A percentile compares a stretch with the other conserved stretches of the same genome.
These are phyloP conservation scores for Centropristis striata DNA, from an alignment of 2,113 vertebrate genomes.

Conservation along the genomic window DNA sequence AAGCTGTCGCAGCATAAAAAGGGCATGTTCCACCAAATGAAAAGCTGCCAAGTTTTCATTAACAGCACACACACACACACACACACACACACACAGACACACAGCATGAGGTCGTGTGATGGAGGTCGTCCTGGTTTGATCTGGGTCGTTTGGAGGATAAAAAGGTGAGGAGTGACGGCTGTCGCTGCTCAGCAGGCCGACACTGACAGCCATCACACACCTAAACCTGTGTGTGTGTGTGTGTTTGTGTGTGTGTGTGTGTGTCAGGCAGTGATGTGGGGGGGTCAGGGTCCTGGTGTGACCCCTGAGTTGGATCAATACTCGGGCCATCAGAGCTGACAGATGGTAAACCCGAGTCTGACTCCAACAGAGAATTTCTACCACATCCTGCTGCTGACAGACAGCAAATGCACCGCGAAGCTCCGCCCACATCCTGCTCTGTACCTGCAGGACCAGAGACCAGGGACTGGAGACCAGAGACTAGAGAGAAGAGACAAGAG, in stretches of 20 bases:
- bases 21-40: too few species aligned
- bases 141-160: conserved; percentile 10
- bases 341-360: conserved; percentile 75
- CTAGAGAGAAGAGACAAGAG: too few species aligned
- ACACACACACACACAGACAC: conserved; percentile 21
- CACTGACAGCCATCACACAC: conserved; percentile 65
- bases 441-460: too few species aligned
- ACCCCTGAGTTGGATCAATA: conserved; percentile 72
- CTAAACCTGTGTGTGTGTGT: conserved; percentile 20
- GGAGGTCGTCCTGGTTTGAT: conserved; percentile 20
- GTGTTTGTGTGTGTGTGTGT: conserved; percentile 41
- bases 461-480: too few species aligned
- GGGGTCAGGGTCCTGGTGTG: conserved; percentile 61
- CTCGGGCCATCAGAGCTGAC: conserved; percentile 59
- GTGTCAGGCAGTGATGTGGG: conserved; percentile 50
- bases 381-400: conserved; percentile 45
- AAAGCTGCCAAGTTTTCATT: background rate
- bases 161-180: conserved; percentile 42
- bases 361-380: conserved; percentile 69
- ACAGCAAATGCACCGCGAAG: conserved; percentile 25
- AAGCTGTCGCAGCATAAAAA: too few species aligned
- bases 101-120: conserved; percentile 1
- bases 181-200: conserved; percentile 44
- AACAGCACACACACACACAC: conserved; percentile 18
- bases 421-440: too few species aligned